Evolutionary conservation across 2,113 vertebrate genomes (phyloP).

Genomic region (Epinephelus cyanopodus): DNA sequence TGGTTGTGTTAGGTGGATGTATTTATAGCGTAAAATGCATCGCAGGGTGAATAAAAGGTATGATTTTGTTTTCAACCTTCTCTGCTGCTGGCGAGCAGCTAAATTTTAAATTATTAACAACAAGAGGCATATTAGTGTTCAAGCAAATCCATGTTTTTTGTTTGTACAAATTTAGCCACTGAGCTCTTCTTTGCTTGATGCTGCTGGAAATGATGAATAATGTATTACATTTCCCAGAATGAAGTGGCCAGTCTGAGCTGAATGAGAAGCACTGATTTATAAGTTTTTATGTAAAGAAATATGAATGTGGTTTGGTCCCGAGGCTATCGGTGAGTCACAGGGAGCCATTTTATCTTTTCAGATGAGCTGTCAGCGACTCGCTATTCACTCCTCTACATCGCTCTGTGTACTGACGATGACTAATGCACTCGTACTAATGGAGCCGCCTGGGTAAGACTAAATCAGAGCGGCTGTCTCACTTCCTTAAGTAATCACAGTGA

Average conservation of each 20-base stretch:
- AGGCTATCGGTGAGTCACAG: constrained; percentile 68
- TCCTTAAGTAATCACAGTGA: constrained; percentile 40
- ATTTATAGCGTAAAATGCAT: not conserved
- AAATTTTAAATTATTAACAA: not conserved
- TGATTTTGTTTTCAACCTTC: not conserved
- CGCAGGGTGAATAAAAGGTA: not conserved
- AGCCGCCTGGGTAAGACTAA: constrained; percentile 43
- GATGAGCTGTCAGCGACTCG: constrained; percentile 60
- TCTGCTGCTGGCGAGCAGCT: not conserved
- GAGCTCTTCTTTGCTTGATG: not conserved
- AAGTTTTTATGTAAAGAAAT: constrained; percentile 55
- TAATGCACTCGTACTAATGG: constrained; percentile 64
- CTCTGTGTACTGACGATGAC: constrained; percentile 56
- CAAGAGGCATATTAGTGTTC: not conserved
- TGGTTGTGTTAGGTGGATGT: not conserved
- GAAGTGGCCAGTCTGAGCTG: constrained; percentile 23
- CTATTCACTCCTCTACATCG: constrained; percentile 57
- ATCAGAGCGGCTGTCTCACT: constrained; percentile 47
- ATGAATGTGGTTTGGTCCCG: constrained; percentile 60
- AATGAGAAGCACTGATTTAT: constrained; percentile 50
- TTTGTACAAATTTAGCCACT: not conserved
- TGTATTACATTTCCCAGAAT: constrained; percentile 41
- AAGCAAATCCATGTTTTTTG: not conserved
- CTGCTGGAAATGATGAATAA: constrained; percentile 33
- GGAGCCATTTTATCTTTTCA: constrained; percentile 65